Base-by-base conservation (phyloP, 2,888 invertebrate species). In the Macrophya alboannulata region DNA sequence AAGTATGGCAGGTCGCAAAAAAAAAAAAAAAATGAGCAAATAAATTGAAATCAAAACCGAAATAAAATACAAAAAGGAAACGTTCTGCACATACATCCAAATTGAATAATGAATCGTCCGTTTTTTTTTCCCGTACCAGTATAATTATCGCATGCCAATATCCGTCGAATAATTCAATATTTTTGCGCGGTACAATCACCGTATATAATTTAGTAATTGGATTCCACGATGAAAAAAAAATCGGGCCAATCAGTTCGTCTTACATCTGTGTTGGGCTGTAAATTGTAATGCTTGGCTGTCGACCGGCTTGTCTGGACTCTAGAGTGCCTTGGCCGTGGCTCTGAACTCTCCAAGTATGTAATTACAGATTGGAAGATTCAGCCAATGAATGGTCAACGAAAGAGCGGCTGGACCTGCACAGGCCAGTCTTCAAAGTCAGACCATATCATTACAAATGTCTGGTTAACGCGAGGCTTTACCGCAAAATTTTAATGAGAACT, bases 381-480 rank as follows among this genome's bases (percentile, higher is more conserved):
- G 87, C 88, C 88, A 88, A 89, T 89, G 88, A 90, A 71, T 43
- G 83, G 83, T 71, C 83, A 83, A 48, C 83, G 31, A 45, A 48
- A 83, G 25, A 68, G 31, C 21, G 45, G 83, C 40, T 83, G 25
- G 43, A 77, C 9, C 77, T 45, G 74, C 21, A 37, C 59, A 3
- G 81, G 65, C 21, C 62, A 43, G n/a, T 45, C 51, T 83, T 48
- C 83, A 21, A 48, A 45, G 48, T 71, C 68, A 90, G 91, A 89
- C 91, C 31, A 31, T 89, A 90, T 91, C 90, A 91, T 91, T 90
- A 90, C 89, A 85, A 88, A 88, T 86, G 89, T 90, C 90, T 89
- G 90, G 87, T 89, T 88, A 89, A 87, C 88, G 88, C 88, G 85
- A 84, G 86, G 48, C 31, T 68, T 6, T 45, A 17, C 48, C 31